Base-by-base conservation (phyloP, 2,888 invertebrate genomes). In the Drosophila koepferae region DNA sequence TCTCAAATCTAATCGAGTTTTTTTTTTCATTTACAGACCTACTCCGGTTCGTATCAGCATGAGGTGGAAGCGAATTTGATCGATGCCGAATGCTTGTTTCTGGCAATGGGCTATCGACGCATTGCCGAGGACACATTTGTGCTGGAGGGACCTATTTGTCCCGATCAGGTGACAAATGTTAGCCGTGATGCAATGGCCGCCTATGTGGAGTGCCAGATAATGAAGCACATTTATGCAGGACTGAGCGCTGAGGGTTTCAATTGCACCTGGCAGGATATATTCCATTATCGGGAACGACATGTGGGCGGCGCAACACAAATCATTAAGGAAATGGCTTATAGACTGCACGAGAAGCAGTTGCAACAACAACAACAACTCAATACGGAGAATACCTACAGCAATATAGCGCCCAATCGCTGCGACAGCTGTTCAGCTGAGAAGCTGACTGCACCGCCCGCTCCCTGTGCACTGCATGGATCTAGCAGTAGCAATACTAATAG, bases 1-100 rank as follows among this genome's bases (percentile, higher is more conserved):
- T 18, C 8, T 8, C 34, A 31, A 3, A 56, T 18, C 31, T 41
- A 41, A 56, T 38, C 5, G 28, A 5, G 2, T 2, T 3, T 9
- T 1, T 6, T 7, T 10, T 23, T 8, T 0, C 23, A 0, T 14
- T 44, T 59, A 90, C 49, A 97, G 97, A 94, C 97, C 81, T 98
- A 97, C 93, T 96, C 96, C 76, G 98, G 98, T 10, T 98, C 96
- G 93, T 98, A 96, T 93, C 97, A 97, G 90, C 97, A 98, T 92
- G 96, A 97, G 91, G 96, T 98, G 48, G 96, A 97, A 86, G 95
- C 96, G 3, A 96, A 97, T 92, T 94, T 98, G 89, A 94, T 96
- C 31, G 96, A 96, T 60, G 96, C 96, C 2, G 97, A 97, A 91
- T 94, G 95, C 55, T 94, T 98, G 90, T 95, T 98, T 68, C 95